Conservation (phyloP, 2,888 invertebrate species). For the Megaustenia siamemsis region DNA sequence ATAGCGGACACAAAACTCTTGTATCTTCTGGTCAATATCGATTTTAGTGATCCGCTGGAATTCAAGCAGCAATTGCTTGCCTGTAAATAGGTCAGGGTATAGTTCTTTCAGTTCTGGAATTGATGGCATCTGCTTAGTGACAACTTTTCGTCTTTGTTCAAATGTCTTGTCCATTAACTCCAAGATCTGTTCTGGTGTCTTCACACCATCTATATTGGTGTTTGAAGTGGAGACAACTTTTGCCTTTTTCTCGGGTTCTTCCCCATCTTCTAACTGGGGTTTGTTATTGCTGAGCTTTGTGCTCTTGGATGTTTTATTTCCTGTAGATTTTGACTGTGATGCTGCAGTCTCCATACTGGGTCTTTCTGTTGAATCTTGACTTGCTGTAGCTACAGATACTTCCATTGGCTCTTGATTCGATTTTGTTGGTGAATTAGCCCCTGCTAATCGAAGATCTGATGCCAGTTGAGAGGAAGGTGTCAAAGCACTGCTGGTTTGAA, state of each 20-base stretch:
- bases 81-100: constrained; percentile 72
- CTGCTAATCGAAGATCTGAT: constrained; percentile 51
- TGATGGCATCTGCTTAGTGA: constrained; percentile 72
- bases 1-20: constrained; percentile 74
- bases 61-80: constrained; percentile 71
- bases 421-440: constrained; percentile 55
- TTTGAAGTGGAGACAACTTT: constrained; percentile 41
- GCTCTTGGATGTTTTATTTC: constrained; percentile 21
- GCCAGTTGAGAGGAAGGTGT: constrained; percentile 26
- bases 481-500: not conserved
- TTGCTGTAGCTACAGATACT: constrained; percentile 32
- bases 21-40: constrained; percentile 74
- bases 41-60: constrained; percentile 73
- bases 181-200: constrained; percentile 69
- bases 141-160: constrained; percentile 70
- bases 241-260: constrained; percentile 56
- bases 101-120: constrained; percentile 70
- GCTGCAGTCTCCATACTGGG: constrained; percentile 4
- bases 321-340: not conserved
- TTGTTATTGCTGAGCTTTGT: constrained; percentile 14
- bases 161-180: constrained; percentile 73
- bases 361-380: not conserved
- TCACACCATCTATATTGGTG: constrained; percentile 56
- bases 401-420: constrained; percentile 59
- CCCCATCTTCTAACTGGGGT: constrained; percentile 42